A percentile compares a stretch with the other conserved stretches of the same genome.
Conservation (phyloP, 2,113 vertebrate species). For the Bos indicus region DNA sequence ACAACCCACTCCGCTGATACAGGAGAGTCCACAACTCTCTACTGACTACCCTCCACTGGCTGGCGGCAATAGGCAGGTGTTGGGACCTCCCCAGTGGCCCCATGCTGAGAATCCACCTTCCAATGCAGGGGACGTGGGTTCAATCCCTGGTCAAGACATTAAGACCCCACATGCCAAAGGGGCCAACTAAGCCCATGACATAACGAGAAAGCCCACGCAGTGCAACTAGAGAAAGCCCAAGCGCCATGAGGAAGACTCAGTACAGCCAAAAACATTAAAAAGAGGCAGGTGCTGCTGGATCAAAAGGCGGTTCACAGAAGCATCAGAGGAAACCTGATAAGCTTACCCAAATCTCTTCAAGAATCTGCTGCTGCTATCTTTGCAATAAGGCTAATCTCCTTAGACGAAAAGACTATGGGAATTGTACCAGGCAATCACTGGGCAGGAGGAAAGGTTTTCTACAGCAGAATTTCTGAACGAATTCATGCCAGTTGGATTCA, state of each 20-base stretch:
- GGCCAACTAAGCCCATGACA: neutral
- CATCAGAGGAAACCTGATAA: neutral
- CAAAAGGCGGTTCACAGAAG: neutral
- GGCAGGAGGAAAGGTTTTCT: neutral
- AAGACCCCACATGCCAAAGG: neutral
- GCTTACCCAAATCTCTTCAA: neutral
- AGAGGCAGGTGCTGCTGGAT: neutral
- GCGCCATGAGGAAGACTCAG: neutral
- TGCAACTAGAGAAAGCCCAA: neutral
- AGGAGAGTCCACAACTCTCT: neutral
- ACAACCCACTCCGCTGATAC: neutral
- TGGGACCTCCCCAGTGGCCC: neutral
- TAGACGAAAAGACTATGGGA: neutral
- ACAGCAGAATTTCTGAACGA: neutral
- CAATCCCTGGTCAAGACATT: neutral
- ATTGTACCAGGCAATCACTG: neutral
- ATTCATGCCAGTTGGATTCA: neutral
- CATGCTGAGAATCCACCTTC: neutral
- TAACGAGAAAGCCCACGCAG: fast-evolving
- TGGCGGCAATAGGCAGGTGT: neutral
- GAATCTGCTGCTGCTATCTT: neutral
- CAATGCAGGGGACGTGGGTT: neutral
- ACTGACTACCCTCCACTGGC: neutral
- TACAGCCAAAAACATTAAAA: neutral
- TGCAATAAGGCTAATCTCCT: neutral